Percentiles rank a stretch among this genome's conserved stretches.
Conservation (phyloP, 1,140 invertebrate genomes). For the Lasioglossum baleicum region DNA sequence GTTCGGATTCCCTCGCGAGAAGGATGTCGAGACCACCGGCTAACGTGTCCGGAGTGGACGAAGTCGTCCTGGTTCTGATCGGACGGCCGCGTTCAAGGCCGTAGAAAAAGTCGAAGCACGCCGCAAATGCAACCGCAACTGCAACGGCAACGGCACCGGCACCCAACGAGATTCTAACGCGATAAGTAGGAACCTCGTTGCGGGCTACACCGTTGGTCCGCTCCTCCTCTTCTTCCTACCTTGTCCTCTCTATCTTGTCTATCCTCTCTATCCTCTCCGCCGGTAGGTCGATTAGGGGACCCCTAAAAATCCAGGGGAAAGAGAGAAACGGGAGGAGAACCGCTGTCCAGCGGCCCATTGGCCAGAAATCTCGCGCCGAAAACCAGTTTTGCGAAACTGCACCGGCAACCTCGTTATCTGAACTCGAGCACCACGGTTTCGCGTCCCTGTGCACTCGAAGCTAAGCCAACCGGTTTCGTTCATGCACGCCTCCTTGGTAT, state of each 20-base stretch:
- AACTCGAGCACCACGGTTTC: constrained; percentile 58
- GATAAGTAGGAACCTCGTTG: constrained; percentile 54
- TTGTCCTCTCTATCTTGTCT: background rate
- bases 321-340: constrained; percentile 9
- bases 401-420: constrained; percentile 64
- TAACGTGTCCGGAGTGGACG: constrained; percentile 5
- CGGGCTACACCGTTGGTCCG: constrained; percentile 39
- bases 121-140: constrained; percentile 66
- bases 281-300: background rate
- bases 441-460: constrained; percentile 38
- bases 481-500: constrained; percentile 52
- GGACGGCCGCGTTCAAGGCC: constrained; percentile 62
- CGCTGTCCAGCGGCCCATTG: constrained; percentile 31
- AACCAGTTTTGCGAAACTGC: constrained; percentile 62
- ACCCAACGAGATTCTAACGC: constrained; percentile 54
- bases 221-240: too few relatives aligned
- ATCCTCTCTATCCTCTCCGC: background rate
- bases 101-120: constrained; percentile 58
- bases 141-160: constrained; percentile 66
- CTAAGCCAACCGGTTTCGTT: constrained; percentile 58
- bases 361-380: constrained; percentile 41
- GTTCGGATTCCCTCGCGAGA: too few relatives aligned
- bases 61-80: constrained; percentile 55
- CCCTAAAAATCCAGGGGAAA: background rate
- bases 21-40: constrained; percentile 38